A percentile compares a stretch with the other conserved stretches of the same genome.
These are phyloP conservation scores for Sapajus apella DNA, from an alignment of 2,113 vertebrate genomes.

Conservation along the genomic window DNA sequence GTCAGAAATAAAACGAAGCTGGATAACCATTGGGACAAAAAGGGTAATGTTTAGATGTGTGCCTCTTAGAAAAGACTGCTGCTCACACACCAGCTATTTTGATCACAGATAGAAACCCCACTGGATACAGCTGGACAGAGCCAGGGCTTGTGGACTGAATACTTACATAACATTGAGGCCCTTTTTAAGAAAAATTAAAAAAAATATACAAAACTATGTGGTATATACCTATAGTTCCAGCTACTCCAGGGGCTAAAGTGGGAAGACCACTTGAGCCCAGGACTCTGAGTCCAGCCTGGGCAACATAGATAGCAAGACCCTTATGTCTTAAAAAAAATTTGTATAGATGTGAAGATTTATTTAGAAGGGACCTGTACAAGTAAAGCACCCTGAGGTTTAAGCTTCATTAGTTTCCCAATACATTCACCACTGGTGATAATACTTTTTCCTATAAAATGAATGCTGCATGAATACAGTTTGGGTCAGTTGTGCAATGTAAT, in stretches of 20 bases:
- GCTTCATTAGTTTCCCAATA: neutral
- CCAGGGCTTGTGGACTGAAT: neutral
- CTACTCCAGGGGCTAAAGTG: neutral
- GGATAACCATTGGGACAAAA: neutral
- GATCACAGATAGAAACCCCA: neutral
- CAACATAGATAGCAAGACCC: neutral
- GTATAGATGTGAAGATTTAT: neutral
- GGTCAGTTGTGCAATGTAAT: neutral
- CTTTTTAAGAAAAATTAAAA: neutral
- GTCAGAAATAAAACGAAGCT: neutral
- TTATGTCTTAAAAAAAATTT: neutral
- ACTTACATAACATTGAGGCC: neutral
- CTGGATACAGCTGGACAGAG: neutral
- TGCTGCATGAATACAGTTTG: neutral
- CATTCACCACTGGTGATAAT: neutral
- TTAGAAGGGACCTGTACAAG: neutral
- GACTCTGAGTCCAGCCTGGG: neutral
- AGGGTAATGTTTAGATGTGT: neutral
- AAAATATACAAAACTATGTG: neutral
- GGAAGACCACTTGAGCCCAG: neutral
- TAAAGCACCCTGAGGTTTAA: neutral
- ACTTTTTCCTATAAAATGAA: neutral
- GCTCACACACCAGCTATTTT: neutral
- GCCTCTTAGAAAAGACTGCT: neutral
- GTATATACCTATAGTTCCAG: neutral